phyloP scores from a whole-genome alignment of 2,888 invertebrate species.

The Thera obeliscata region DNA sequence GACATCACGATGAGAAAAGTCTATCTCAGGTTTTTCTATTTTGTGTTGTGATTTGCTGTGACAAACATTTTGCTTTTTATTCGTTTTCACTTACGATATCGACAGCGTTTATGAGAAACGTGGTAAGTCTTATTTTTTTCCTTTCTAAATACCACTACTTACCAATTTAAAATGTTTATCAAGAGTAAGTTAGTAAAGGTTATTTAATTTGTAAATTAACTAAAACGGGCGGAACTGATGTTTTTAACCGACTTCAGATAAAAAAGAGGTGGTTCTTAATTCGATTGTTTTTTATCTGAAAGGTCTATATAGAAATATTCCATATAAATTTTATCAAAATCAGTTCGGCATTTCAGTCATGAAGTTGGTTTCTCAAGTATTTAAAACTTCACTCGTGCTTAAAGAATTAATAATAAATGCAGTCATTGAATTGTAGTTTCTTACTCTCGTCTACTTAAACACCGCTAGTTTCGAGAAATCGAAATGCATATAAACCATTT shows the following conservation, averaged over 20 bases:
- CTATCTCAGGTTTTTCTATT: conserved; percentile 16
- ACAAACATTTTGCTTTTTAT: conserved; percentile 15
- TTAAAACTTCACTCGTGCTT: too few species aligned
- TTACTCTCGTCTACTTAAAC: conserved; percentile 8
- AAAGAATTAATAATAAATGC: neutral
- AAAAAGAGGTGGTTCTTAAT: too few species aligned
- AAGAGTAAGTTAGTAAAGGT: too few species aligned
- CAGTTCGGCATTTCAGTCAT: too few species aligned
- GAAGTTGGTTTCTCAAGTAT: neutral
- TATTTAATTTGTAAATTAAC: too few species aligned
- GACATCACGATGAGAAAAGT: conserved; percentile 20
- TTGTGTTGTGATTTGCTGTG: conserved; percentile 14
- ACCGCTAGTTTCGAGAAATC: conserved; percentile 22
- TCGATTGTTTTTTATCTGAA: too few species aligned
- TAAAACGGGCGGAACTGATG: too few species aligned
- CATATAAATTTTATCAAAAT: too few species aligned
- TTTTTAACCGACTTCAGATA: too few species aligned
- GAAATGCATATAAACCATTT: conserved; percentile 34
- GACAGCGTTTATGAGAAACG: neutral
- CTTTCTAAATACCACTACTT: too few species aligned
- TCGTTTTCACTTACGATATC: conserved; percentile 11
- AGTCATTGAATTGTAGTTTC: neutral
- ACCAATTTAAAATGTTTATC: too few species aligned
- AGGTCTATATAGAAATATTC: too few species aligned
- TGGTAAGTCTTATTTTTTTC: neutral